Conservation (phyloP, 2,888 invertebrate species). For the Drosophila paranaensis region DNA sequence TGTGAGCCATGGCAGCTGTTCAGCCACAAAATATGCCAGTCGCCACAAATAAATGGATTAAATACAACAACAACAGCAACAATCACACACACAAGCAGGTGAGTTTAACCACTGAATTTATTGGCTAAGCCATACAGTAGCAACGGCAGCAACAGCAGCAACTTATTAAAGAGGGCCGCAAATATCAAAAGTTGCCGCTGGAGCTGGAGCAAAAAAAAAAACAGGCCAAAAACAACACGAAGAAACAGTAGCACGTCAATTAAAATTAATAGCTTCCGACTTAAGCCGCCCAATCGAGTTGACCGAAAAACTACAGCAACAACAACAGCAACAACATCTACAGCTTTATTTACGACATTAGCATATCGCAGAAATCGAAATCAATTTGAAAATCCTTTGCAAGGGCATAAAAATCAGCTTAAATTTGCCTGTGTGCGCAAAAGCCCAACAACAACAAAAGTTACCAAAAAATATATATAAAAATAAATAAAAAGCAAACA, state of each 20-base stretch:
- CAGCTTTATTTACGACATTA: constrained; percentile 78
- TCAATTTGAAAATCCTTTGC: constrained; percentile 81
- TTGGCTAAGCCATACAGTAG: constrained; percentile 53
- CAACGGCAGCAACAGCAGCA: constrained; percentile 34
- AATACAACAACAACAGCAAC: constrained; percentile 29
- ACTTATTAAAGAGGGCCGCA: constrained; percentile 56
- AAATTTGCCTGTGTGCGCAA: constrained; percentile 72
- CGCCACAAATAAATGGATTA: constrained; percentile 77
- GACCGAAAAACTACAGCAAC: constrained; percentile 31
- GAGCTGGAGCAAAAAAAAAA: background rate
- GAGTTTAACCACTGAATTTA: constrained; percentile 61
- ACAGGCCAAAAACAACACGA: constrained; percentile 36
- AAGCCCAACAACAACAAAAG: constrained; percentile 30
- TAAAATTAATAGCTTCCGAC: constrained; percentile 82
- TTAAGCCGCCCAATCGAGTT: constrained; percentile 63
- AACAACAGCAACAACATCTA: constrained; percentile 32
- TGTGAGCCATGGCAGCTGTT: constrained; percentile 54
- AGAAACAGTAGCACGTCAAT: constrained; percentile 78
- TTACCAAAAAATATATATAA: constrained; percentile 19
- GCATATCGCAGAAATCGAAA: constrained; percentile 68
- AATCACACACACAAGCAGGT: constrained; percentile 62
- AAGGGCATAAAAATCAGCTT: constrained; percentile 73
- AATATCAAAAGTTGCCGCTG: constrained; percentile 53
- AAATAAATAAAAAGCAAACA: constrained; percentile 28
- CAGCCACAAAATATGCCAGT: constrained; percentile 56